These are phyloP conservation scores for Eurytoma adleriae DNA, from an alignment of 2,888 invertebrate genomes.

Conservation along the genomic window DNA sequence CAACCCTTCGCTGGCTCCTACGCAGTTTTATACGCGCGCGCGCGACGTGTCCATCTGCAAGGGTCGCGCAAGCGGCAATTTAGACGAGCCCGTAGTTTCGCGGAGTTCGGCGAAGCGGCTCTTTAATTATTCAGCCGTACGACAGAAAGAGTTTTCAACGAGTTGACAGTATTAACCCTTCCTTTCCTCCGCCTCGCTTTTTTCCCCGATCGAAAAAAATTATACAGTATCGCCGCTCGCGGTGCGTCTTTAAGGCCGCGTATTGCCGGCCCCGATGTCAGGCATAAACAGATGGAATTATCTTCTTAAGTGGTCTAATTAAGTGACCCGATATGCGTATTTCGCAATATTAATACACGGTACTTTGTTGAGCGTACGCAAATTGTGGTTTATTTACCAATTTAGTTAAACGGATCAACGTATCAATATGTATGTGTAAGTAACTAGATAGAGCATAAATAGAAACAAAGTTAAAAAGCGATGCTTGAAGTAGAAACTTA, in stretches of 20 bases:
- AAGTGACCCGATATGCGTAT: neutral
- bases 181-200: neutral
- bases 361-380: neutral
- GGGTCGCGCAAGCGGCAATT: constrained; percentile 19
- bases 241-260: neutral
- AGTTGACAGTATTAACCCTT: constrained; percentile 9
- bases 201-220: neutral
- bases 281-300: constrained; percentile 6
- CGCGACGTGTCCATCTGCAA: neutral
- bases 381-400: neutral
- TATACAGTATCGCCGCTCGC: neutral
- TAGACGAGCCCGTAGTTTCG: constrained; percentile 18
- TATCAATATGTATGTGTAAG: neutral
- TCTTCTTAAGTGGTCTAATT: constrained; percentile 11
- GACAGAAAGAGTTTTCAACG: neutral
- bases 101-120: neutral
- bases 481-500: neutral
- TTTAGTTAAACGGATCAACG: neutral
- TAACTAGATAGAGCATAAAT: neutral
- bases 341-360: neutral
- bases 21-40: neutral
- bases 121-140: constrained; percentile 4
- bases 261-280: neutral
- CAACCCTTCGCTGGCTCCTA: constrained; percentile 5
- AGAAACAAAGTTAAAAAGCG: neutral